Evolutionary conservation across 2,888 invertebrate species (phyloP).

Genomic region (Busseola fusca): DNA sequence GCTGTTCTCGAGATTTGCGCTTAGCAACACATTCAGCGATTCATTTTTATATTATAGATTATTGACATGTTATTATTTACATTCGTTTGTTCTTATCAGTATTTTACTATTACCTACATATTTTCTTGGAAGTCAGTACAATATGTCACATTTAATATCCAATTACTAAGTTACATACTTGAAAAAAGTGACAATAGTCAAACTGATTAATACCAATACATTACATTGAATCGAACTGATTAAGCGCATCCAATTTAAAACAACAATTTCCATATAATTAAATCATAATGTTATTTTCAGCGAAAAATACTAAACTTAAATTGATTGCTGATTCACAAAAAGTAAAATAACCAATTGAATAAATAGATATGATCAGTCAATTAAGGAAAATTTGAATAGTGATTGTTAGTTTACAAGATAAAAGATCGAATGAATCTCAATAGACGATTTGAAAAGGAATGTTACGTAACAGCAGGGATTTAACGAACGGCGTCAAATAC

Average conservation of each 20-base stretch:
- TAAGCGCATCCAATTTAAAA: slow-evolving; percentile 9
- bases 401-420: neutral
- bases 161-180: too few species aligned
- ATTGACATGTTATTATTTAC: too few species aligned
- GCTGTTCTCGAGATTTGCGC: too few species aligned
- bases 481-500: slow-evolving; percentile 29
- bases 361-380: neutral
- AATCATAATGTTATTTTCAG: neutral
- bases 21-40: too few species aligned
- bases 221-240: neutral
- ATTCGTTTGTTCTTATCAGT: neutral
- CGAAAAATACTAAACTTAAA: slow-evolving; percentile 1
- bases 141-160: neutral
- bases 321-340: neutral
- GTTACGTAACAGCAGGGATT: slow-evolving; percentile 5
- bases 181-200: neutral
- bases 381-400: neutral
- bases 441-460: neutral
- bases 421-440: slow-evolving; percentile 1
- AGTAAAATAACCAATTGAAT: neutral
- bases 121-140: neutral
- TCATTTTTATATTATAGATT: too few species aligned
- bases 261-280: slow-evolving; percentile 6
- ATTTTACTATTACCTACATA: neutral
- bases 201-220: neutral